Evolutionary conservation across 2,797 vertebrate genomes (phyloP), one percentile per base, ranked within the genome.

Genomic region (Poecile montanus): DNA sequence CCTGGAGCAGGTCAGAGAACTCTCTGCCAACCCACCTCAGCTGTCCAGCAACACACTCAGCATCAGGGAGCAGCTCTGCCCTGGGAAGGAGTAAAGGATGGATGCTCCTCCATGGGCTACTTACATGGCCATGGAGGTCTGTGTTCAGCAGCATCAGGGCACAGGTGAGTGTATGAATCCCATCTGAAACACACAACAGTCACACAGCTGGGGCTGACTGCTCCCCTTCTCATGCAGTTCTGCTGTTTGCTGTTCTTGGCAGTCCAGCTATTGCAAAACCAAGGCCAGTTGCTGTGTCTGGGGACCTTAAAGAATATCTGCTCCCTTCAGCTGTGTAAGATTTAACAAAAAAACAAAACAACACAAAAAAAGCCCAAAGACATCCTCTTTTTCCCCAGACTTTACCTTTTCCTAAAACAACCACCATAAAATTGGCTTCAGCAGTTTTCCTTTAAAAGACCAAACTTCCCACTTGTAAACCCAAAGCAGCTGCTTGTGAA

Each of bases 71-170:
- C 44, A 68, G 3, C 36, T 48, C 16, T 38, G 2, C 21, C 6
- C 8, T 27, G n/a, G 48, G 22, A 48, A 73, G n/a, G 36, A 8
- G 25, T 18, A 29, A 44, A 53, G n/a, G 40, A 25, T 29, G 44
- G 70, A 8, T 11, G 11, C 57, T 60, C 27, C 51, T 72, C 19
- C 13, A 17, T 18, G 51, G 9, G 26, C 62, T 96, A 98, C 99
- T 97, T 98, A 99, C 99, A 16, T 99, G 99, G 97, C 99, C 99
- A 0, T 99, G 99, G 58, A 99, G 98, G 93, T 99, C 99, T 23
- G 99, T 99, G 98, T 99, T 99, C 54, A 99, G 98, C 96, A 99
- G 98, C 99, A 99, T 99, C 81, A 99, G 98, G 84, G 99, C 99
- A 68, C 99, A 99, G 95, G 99, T 99, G 89, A 99, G 98, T 0